Percentiles rank a stretch among this genome's conserved stretches.
phyloP scores from a whole-genome alignment of 2,113 vertebrate species.

The Carassius gibelio region DNA sequence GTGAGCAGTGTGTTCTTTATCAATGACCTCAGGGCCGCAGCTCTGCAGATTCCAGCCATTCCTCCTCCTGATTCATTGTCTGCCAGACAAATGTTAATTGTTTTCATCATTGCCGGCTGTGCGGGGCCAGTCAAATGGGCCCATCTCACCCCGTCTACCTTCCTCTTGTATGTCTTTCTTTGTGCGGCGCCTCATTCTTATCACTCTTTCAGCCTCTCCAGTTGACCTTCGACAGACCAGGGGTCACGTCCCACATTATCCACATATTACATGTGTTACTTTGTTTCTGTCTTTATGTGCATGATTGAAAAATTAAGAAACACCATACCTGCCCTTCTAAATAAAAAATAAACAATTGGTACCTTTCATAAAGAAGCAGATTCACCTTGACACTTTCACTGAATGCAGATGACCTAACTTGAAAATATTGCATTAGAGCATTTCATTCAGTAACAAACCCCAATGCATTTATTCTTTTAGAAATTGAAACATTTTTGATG shows the following conservation, averaged over 20 bases:
- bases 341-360: background rate
- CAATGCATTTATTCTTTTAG: constrained; percentile 40
- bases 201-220: constrained; percentile 64
- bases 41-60: constrained; percentile 87
- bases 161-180: constrained; percentile 71
- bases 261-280: constrained; percentile 19
- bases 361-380: background rate
- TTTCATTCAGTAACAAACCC: constrained; percentile 39
- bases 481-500: constrained; percentile 33
- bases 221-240: constrained; percentile 69
- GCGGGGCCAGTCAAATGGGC: constrained; percentile 69
- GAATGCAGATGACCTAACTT: constrained; percentile 14
- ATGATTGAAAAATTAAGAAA: background rate
- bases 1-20: constrained; percentile 79
- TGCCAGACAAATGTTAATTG: constrained; percentile 91
- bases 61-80: constrained; percentile 87
- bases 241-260: constrained; percentile 50
- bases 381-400: constrained; percentile 37
- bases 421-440: constrained; percentile 11
- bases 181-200: constrained; percentile 61
- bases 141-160: constrained; percentile 77
- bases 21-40: constrained; percentile 70
- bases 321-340: background rate
- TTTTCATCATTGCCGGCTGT: constrained; percentile 84
- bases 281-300: constrained; percentile 18